Evolutionary conservation across 1,140 invertebrate genomes (phyloP), one percentile per base, ranked within the genome.

Genomic region (Sesamia nonagrioides): DNA sequence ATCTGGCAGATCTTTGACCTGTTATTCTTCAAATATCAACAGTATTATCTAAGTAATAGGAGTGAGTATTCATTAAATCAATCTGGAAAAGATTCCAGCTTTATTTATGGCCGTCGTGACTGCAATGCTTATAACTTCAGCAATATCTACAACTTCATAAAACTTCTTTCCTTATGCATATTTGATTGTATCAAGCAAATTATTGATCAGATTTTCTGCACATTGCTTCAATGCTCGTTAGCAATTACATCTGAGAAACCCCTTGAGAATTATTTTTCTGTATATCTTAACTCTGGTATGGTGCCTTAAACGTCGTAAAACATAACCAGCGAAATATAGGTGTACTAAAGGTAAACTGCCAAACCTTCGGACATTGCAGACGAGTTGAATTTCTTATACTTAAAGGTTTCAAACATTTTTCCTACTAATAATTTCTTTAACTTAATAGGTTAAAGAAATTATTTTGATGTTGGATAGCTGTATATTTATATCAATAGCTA

Each of bases 81-180:
- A 48, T 75, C 58, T 75, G 40, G 6, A 48, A 33, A 66, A 76
- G 63, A 60, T 76, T 69, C 54, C 17, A 71, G 42, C 84, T 86
- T 92, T 91, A 94, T 94, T 94, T 94, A 93, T 92, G 91, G 89
- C 85, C 82, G 79, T 93, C 91, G 92, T 93, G 91, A 93, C 90
- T 90, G 81, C 84, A 86, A 84, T 84, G 79, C 86, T 82, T 88
- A 89, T 89, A 27, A 87, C 81, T 90, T 90, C 45, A 71, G 66
- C 78, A 18, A 72, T 69, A 80, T 54, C 75, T 77, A 50, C 42
- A 61, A 17, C 35, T 75, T 40, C 35, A 75, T 61, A 73, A 40
- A 75, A 75, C 50, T 75, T 75, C 56, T 61, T 45, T 61, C 21
- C 58, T 40, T 75, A 63, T 63, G 71, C 54, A 56, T 73, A 73